Conservation (phyloP, 2,113 vertebrate species). For the Trematomus loennbergii region DNA sequence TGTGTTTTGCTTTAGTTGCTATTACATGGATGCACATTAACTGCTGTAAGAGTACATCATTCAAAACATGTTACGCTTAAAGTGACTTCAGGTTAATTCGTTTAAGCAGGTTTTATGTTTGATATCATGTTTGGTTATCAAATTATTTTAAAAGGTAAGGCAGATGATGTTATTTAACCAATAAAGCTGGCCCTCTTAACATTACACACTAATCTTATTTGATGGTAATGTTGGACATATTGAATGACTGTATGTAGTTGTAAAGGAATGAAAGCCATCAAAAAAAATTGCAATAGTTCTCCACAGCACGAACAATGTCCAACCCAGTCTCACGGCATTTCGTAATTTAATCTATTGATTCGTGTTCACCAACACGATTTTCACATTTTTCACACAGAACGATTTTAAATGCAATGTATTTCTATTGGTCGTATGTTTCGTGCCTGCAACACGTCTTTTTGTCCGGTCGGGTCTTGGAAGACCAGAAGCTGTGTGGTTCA, state of each 20-base stretch:
- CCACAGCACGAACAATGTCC: too few relatives aligned
- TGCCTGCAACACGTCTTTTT: too few relatives aligned
- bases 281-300: too few relatives aligned
- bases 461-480: too few relatives aligned
- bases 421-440: too few relatives aligned
- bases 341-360: too few relatives aligned
- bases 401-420: too few relatives aligned
- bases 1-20: conserved; percentile 20
- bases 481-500: too few relatives aligned
- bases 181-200: background rate
- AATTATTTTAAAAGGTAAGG: conserved; percentile 15
- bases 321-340: too few relatives aligned
- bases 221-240: background rate
- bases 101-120: background rate
- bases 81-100: conserved; percentile 16
- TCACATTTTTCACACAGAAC: too few relatives aligned
- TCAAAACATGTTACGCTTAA: background rate
- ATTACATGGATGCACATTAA: conserved; percentile 26
- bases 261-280: background rate
- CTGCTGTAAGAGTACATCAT: conserved; percentile 10
- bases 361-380: too few relatives aligned
- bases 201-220: background rate
- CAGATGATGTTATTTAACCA: conserved; percentile 6
- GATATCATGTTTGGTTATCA: background rate
- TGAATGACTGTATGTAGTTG: background rate